Evolutionary conservation across 2,888 invertebrate genomes (phyloP).

Genomic region (Tillus elongatus): DNA sequence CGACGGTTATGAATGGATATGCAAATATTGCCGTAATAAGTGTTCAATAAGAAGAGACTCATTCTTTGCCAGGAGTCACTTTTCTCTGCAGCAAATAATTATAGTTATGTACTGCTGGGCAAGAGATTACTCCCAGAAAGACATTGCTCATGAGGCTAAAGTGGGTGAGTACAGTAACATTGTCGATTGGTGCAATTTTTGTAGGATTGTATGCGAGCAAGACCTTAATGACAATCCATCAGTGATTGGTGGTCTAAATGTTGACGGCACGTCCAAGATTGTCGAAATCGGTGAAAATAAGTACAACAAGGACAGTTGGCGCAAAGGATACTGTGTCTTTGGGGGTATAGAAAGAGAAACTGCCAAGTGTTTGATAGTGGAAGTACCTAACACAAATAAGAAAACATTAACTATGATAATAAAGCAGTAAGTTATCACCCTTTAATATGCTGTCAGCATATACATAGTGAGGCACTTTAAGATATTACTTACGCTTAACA

Average conservation of each 20-base stretch:
- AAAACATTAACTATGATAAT: neutral
- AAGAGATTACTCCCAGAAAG: slow-evolving; percentile 2
- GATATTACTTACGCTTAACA: too few species aligned
- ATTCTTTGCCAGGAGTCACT: neutral
- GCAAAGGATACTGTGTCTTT: neutral
- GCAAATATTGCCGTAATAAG: neutral
- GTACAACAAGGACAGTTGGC: too few species aligned
- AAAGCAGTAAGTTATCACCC: neutral
- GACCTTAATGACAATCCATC: neutral
- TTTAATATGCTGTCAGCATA: too few species aligned
- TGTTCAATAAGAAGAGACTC: neutral
- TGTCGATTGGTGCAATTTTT: slow-evolving; percentile 1
- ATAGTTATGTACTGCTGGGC: neutral
- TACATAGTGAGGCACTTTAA: too few species aligned
- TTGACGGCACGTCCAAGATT: neutral
- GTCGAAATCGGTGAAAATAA: slow-evolving; percentile 3
- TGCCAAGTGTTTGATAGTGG: neutral
- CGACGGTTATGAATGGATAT: neutral
- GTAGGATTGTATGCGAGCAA: slow-evolving; percentile 1
- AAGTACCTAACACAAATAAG: neutral
- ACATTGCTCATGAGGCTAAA: neutral
- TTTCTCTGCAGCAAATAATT: neutral
- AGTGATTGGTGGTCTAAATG: slow-evolving; percentile 4
- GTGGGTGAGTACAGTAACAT: neutral
- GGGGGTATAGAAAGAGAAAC: neutral